phyloP scores from a whole-genome alignment of 2,888 invertebrate genomes.

The Tiliacea aurago region DNA sequence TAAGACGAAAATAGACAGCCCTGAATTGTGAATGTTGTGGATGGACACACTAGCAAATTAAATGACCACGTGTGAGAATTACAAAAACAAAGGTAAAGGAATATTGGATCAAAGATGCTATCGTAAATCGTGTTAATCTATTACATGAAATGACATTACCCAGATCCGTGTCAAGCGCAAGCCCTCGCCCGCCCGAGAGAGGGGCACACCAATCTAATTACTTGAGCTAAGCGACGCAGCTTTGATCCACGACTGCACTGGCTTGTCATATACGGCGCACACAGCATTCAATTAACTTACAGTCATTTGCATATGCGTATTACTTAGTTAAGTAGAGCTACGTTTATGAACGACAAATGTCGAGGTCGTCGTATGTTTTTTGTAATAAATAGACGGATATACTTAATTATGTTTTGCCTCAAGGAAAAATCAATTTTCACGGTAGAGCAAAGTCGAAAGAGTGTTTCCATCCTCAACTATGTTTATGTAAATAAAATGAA shows the following conservation, averaged over 20 bases:
- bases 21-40: neutral
- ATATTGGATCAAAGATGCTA: slow-evolving; percentile 41
- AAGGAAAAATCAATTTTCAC: neutral
- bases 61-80: slow-evolving; percentile 10
- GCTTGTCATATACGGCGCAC: slow-evolving; percentile 4
- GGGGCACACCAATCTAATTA: slow-evolving; percentile 58
- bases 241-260: slow-evolving; percentile 43
- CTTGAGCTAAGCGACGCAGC: slow-evolving; percentile 36
- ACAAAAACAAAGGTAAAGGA: neutral
- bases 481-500: neutral
- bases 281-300: slow-evolving; percentile 27
- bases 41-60: neutral
- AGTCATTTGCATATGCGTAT: neutral
- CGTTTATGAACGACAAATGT: slow-evolving; percentile 5
- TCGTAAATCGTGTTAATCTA: slow-evolving; percentile 34
- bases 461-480: neutral
- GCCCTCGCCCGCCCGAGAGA: slow-evolving; percentile 8
- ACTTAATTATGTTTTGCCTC: neutral
- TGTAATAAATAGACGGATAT: neutral
- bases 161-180: slow-evolving; percentile 54
- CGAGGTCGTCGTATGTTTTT: neutral
- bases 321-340: neutral
- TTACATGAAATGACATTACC: slow-evolving; percentile 28
- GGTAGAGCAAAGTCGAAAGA: neutral
- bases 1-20: neutral